phyloP scores from a whole-genome alignment of 2,888 invertebrate species.

The Trissolcus japonicus region DNA sequence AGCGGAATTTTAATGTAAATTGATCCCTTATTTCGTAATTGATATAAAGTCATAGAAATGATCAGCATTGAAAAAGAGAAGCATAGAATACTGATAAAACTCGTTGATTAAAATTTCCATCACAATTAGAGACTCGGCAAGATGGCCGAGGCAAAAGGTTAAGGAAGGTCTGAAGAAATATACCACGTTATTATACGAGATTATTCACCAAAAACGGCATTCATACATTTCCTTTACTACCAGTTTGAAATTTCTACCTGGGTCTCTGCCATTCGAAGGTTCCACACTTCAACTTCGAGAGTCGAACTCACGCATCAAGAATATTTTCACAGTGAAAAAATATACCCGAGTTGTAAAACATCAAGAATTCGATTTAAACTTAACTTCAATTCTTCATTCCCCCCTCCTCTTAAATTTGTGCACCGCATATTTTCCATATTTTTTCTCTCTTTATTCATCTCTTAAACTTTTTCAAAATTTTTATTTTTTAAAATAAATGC shows the following conservation, averaged over 20 bases:
- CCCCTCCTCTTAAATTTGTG: no score
- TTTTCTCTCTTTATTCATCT: no score
- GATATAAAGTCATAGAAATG: no score
- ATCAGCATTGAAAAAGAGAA: neutral
- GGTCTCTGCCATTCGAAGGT: conserved; percentile 4
- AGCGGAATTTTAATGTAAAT: no score
- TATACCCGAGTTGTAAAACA: neutral
- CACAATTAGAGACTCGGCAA: conserved; percentile 13
- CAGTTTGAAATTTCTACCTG: conserved; percentile 38
- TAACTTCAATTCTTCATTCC: no score
- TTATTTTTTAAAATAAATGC: no score
- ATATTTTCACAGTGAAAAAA: conserved; percentile 12
- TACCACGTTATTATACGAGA: conserved; percentile 29
- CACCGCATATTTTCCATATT: no score
- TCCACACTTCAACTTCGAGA: conserved; percentile 12
- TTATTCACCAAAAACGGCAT: conserved; percentile 29
- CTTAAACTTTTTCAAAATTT: no score
- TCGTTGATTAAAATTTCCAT: conserved; percentile 23
- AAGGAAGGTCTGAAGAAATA: conserved; percentile 23
- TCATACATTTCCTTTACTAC: conserved; percentile 20
- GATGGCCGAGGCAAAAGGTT: conserved; percentile 20
- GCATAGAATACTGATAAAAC: conserved; percentile 8
- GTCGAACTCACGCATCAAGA: neutral
- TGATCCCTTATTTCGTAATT: no score
- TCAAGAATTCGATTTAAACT: no score